Evolutionary conservation across 2,113 vertebrate species (phyloP), one percentile per base, ranked within the genome.

Genomic region (Istiophorus platypterus): DNA sequence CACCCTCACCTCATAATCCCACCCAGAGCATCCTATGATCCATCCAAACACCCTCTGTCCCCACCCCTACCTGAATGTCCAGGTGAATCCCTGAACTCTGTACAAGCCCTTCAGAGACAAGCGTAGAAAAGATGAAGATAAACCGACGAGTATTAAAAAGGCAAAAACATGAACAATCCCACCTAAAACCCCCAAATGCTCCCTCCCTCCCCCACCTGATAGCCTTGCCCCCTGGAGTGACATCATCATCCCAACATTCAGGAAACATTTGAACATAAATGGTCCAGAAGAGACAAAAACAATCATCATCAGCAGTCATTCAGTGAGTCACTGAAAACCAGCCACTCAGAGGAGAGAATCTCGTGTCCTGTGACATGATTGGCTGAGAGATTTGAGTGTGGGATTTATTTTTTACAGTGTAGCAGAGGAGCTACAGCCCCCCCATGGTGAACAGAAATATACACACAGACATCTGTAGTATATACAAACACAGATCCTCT

Each of bases 81-180:
- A 76, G 66, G 63, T 18, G 61, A 78, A 63, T 68, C 61, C 85
- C 83, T 80, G 72, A 76, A 80, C 74, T 88, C 76, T 85, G 76
- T 63, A 82, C 70, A 82, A 91, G 84, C 86, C 87, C 91, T 92
- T 91, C 74, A 85, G 72, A 66, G 72, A 89, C 68, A 2, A 87
- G 80, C 37, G 9, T 89, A 86, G 45, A 85, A 88, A 87, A 90
- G 27, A 85, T 61, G 45, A 76, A 77, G 52, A 64, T 31, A 66
- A 49, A 84, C 15, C 56, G 41, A 58, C 34, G 14, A 72, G 65
- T 84, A 87, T 87, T 82, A 84, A 80, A 85, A 90, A 84, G 72
- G 64, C 66, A 82, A 70, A 62, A 72, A 72, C 14, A 67, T 51
- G 3, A 59, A 52, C 14, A 39, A 42, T 26, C 73, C 67, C 17